phyloP scores from a whole-genome alignment of 92 coral and sea anemone species.

The Phenganax stokvisi region DNA sequence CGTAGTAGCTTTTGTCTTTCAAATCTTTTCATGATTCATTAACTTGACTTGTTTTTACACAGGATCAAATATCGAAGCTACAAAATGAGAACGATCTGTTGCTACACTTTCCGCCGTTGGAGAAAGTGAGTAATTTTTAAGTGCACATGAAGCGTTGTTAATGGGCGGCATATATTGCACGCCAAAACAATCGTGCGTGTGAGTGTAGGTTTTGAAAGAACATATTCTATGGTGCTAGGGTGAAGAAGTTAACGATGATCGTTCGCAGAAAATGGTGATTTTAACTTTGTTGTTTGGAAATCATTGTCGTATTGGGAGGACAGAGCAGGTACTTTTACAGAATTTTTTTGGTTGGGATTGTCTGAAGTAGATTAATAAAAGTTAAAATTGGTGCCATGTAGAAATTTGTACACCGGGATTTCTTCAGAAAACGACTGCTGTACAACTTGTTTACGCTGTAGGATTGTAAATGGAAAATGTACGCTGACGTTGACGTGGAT shows the following conservation, averaged over 20 bases:
- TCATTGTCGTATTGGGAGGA: slow-evolving; percentile 66
- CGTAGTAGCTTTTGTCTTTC: too few species aligned
- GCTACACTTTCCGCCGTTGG: slow-evolving; percentile 70
- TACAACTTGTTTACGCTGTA: neutral
- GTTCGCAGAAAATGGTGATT: slow-evolving; percentile 39
- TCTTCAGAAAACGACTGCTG: neutral
- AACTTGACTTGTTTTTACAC: neutral
- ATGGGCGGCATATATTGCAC: neutral
- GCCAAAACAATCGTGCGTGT: neutral
- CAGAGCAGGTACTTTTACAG: slow-evolving; percentile 50
- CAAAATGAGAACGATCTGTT: slow-evolving; percentile 55
- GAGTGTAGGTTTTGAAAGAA: neutral
- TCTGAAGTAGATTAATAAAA: too few species aligned
- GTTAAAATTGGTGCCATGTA: too few species aligned
- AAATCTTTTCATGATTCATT: neutral
- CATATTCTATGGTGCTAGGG: slow-evolving; percentile 7
- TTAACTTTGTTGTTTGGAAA: slow-evolving; percentile 65
- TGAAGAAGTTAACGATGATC: slow-evolving; percentile 13
- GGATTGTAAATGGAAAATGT: slow-evolving; percentile 92
- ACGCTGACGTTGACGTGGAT: slow-evolving; percentile 63
- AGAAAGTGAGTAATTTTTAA: slow-evolving; percentile 24
- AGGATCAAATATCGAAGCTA: slow-evolving; percentile 67
- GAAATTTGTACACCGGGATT: neutral
- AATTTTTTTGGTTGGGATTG: too few species aligned
- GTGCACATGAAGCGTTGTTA: neutral